phyloP scores from a whole-genome alignment of 2,113 vertebrate species.

The Plecotus auritus region DNA sequence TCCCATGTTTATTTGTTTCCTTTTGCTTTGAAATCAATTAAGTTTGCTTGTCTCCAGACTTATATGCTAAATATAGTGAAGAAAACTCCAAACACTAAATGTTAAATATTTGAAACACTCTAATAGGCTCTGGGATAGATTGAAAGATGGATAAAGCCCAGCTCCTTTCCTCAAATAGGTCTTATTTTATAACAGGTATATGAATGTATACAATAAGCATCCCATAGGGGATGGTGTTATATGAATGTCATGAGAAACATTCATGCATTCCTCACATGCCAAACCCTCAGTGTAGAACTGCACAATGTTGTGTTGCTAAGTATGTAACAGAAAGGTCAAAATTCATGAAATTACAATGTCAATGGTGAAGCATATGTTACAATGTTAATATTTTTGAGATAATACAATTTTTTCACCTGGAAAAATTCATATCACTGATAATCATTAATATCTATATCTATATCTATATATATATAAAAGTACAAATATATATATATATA shows the following conservation, averaged over 20 bases:
- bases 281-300: neutral
- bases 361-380: neutral
- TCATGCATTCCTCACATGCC: neutral
- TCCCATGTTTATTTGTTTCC: neutral
- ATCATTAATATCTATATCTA: neutral
- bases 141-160: neutral
- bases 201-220: neutral
- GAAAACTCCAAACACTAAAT: neutral
- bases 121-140: neutral
- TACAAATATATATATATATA: too few relatives aligned
- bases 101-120: neutral
- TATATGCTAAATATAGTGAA: neutral
- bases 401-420: neutral
- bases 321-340: neutral
- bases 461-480: too few relatives aligned
- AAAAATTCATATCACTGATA: neutral
- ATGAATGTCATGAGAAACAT: neutral
- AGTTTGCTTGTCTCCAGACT: conserved; percentile 47
- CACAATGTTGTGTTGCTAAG: neutral
- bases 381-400: neutral
- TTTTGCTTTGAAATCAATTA: conserved; percentile 22
- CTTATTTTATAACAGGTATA: neutral
- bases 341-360: neutral
- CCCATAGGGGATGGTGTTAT: accelerated
- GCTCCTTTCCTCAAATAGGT: neutral